Evolutionary conservation across 2,888 invertebrate species (phyloP).

Genomic region (Elegia similella): DNA sequence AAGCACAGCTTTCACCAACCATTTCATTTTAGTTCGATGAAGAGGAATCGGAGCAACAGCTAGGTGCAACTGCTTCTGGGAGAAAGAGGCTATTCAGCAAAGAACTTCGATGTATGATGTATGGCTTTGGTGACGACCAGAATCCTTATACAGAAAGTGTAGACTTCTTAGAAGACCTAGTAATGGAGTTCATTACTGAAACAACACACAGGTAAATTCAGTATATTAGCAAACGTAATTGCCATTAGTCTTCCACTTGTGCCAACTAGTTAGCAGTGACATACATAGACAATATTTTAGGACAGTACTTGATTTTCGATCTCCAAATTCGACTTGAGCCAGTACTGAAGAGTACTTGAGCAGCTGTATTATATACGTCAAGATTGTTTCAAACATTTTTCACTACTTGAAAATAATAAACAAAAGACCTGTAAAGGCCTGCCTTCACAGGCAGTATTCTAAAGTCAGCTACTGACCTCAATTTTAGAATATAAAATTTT

Average conservation of each 20-base stretch:
- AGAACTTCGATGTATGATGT: slow-evolving; percentile 98
- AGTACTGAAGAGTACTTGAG: too few relatives aligned
- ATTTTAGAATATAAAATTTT: too few relatives aligned
- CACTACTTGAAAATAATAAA: too few relatives aligned
- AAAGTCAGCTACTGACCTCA: too few relatives aligned
- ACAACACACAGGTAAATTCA: slow-evolving; percentile 88
- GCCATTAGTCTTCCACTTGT: not conserved
- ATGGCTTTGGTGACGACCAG: slow-evolving; percentile 99
- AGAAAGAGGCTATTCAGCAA: slow-evolving; percentile 94
- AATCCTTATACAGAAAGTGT: slow-evolving; percentile 99
- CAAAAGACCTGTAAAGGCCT: too few relatives aligned
- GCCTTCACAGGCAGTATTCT: too few relatives aligned
- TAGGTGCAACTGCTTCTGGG: slow-evolving; percentile 86
- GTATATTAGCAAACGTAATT: not conserved
- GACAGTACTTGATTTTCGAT: too few relatives aligned
- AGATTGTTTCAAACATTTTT: too few relatives aligned
- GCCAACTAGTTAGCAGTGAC: too few relatives aligned
- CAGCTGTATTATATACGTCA: too few relatives aligned
- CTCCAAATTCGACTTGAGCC: too few relatives aligned
- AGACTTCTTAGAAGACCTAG: slow-evolving; percentile 97
- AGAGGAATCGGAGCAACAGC: slow-evolving; percentile 86
- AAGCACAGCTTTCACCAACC: not conserved
- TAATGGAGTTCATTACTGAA: slow-evolving; percentile 98
- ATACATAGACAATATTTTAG: too few relatives aligned
- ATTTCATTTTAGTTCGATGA: slow-evolving; percentile 77